phyloP scores from a whole-genome alignment of 2,888 invertebrate species.

The Thelaira solivaga region DNA sequence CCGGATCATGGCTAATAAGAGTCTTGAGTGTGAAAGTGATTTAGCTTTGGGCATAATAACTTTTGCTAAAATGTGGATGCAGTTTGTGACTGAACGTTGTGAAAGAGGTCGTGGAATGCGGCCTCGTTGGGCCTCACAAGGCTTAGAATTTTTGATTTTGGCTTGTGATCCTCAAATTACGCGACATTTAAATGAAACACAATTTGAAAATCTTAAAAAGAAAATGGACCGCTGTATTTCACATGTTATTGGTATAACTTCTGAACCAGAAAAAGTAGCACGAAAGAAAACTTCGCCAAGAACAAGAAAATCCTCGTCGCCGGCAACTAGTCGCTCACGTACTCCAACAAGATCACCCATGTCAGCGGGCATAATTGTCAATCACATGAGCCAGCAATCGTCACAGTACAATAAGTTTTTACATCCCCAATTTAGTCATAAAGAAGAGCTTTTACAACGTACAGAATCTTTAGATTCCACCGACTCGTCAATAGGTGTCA shows the following conservation, averaged over 20 bases:
- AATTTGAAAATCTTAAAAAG: constrained; percentile 87
- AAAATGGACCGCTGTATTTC: constrained; percentile 91
- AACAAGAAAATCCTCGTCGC: constrained; percentile 75
- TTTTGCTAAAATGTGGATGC: constrained; percentile 92
- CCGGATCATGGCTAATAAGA: constrained; percentile 76
- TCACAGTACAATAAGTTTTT: constrained; percentile 74
- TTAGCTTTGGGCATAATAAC: constrained; percentile 81
- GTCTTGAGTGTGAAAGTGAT: constrained; percentile 73
- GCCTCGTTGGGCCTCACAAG: constrained; percentile 93
- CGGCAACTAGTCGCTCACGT: constrained; percentile 74
- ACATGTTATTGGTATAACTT: constrained; percentile 87
- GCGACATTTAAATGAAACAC: constrained; percentile 84
- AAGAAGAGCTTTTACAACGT: constrained; percentile 72
- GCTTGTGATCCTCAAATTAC: constrained; percentile 92
- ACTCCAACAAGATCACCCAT: constrained; percentile 77
- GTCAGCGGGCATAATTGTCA: constrained; percentile 75
- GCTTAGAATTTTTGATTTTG: constrained; percentile 89
- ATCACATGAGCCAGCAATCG: constrained; percentile 68
- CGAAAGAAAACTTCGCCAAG: constrained; percentile 76
- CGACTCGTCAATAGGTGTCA: constrained; percentile 46
- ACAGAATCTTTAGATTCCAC: constrained; percentile 52
- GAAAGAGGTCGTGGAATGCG: constrained; percentile 88
- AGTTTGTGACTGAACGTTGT: constrained; percentile 89
- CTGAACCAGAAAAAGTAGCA: constrained; percentile 76
- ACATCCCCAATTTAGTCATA: constrained; percentile 76